Conservation (phyloP, 2,888 invertebrate genomes). For the Rambutsinella grinnellia region DNA sequence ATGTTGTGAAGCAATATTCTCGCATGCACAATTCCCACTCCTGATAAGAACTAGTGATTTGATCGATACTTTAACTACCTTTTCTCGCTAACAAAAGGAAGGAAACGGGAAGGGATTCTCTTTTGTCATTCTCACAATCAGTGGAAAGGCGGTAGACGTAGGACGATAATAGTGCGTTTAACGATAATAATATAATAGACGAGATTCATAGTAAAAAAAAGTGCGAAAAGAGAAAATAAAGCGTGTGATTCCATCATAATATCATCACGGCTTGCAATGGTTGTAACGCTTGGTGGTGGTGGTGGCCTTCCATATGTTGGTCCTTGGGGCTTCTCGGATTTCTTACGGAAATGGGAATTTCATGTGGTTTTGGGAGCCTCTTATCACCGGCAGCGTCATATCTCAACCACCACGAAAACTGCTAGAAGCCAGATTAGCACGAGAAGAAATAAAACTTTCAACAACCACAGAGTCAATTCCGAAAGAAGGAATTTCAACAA, state of each 20-base stretch:
- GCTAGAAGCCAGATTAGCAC: conserved; percentile 7
- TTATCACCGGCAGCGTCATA: conserved; percentile 45
- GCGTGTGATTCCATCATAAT: conserved; percentile 36
- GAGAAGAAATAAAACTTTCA: conserved; percentile 13
- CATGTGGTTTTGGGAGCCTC: conserved; percentile 51
- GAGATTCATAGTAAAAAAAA: neutral
- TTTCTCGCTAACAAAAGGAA: conserved; percentile 3
- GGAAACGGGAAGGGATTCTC: neutral
- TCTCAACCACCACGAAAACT: conserved; percentile 17
- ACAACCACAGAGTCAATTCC: neutral
- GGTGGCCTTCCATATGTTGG: conserved; percentile 62
- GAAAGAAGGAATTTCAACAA: neutral
- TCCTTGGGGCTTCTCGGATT: conserved; percentile 55
- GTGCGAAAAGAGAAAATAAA: conserved; percentile 35
- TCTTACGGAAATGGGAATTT: conserved; percentile 59
- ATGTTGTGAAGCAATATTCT: neutral
- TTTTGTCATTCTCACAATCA: neutral
- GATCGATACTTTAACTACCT: conserved; percentile 41
- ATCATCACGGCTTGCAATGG: conserved; percentile 63
- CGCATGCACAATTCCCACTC: conserved; percentile 3
- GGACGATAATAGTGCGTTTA: neutral
- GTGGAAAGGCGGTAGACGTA: neutral
- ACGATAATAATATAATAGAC: conserved; percentile 11
- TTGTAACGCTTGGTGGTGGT: conserved; percentile 61
- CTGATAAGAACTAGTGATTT: conserved; percentile 27